Base-by-base conservation (phyloP, 2,113 vertebrate species). In the Gopherus flavomarginatus region DNA sequence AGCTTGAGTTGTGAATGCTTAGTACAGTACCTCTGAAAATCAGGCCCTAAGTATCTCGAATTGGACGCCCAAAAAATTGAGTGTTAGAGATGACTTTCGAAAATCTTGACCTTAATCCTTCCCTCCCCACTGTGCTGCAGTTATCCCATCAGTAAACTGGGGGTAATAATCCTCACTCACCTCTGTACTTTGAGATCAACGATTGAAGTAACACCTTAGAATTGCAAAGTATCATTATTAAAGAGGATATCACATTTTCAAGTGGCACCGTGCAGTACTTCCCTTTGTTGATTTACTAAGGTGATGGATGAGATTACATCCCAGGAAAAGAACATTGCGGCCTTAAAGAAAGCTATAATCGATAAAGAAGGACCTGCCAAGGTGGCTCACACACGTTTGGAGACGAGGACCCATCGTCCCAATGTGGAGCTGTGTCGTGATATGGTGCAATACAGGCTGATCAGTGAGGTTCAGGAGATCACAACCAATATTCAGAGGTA, bases 351-450 rank as follows among this genome's bases (percentile, higher is more conserved):
- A 95, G 98, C 99, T 89, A 98, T 99, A 0, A 52, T 90, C 1
- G 98, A 99, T 82, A 98, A 98, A 38, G 98, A 99, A 90, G 98
- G 97, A 6, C 98, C 98, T 1, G 95, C 98, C 91, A 98, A 97
- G 93, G 95, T 99, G 96, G 99, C 99, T 54, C 98, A 99, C 90
- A 98, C 97, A 0, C 98, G 98, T 42, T 83, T 99, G 92, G 97
- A 98, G 47, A 88, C 97, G 22, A 98, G 99, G 84, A 97, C 90
- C 0, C 97, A 89, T 79, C 98, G 99, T 38, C 99, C 99, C 11
- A 98, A 97, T 1, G 97, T 98, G 89, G 99, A 99, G 97, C 97
- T 98, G 11, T 99, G 99, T 88, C 97, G 98, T 0, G 99, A 99
- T 50, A 78, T 90, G 0, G 98, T 95, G 0, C 99, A 99, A 59